Conservation (phyloP, 1,140 invertebrate species). For the Samia ricini region DNA sequence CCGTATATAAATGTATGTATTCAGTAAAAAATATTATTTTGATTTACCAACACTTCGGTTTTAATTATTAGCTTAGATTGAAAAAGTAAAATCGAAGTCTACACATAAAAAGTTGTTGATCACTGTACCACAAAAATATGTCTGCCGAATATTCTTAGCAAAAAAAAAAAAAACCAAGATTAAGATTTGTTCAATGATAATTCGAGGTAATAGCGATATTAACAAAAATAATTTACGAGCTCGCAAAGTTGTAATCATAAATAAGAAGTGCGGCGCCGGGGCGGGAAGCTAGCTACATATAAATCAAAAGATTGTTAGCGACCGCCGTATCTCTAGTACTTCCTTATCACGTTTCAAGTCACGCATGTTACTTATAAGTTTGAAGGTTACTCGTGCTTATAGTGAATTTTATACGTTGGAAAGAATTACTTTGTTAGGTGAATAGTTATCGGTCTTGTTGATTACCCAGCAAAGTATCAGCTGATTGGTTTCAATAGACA, state of each 20-base stretch:
- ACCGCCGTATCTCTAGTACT: neutral
- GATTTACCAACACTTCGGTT: too few relatives aligned
- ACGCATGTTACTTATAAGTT: neutral
- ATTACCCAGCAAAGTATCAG: too few relatives aligned
- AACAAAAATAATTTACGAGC: neutral
- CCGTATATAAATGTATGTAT: too few relatives aligned
- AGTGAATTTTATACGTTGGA: neutral
- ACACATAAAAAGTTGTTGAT: too few relatives aligned
- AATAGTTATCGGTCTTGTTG: neutral
- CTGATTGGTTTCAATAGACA: too few relatives aligned
- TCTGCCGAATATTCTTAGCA: too few relatives aligned
- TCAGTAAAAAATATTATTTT: too few relatives aligned
- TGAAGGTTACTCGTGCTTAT: neutral
- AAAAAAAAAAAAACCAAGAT: neutral
- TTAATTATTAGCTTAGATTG: too few relatives aligned
- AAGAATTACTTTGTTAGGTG: neutral
- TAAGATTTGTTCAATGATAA: neutral
- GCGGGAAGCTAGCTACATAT: neutral
- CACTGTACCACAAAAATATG: too few relatives aligned
- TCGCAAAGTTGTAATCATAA: neutral
- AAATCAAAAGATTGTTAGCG: neutral
- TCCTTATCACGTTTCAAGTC: conserved; percentile 1
- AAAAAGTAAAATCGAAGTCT: too few relatives aligned
- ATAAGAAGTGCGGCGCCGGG: neutral
- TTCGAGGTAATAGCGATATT: neutral